A percentile compares a stretch with the other conserved stretches of the same genome.
Conservation (phyloP, 2,888 invertebrate species). For the Epirrhoe tristata region DNA sequence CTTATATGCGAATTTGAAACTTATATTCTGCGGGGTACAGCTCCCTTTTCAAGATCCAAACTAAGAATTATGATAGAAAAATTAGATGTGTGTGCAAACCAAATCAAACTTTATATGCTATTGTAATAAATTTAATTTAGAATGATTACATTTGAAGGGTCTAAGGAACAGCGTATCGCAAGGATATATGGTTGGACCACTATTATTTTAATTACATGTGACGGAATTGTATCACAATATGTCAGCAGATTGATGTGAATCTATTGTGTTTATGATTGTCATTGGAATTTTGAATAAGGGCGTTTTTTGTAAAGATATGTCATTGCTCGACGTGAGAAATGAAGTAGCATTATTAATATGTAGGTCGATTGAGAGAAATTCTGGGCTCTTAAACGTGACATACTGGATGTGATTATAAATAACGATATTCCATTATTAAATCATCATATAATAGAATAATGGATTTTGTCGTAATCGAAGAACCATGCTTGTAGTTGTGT, state of each 20-base stretch:
- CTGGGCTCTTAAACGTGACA: not conserved
- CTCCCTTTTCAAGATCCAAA: not conserved
- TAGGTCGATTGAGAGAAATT: slow-evolving; percentile 12
- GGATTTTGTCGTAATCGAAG: no score
- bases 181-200: slow-evolving; percentile 67
- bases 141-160: not conserved
- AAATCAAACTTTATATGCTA: not conserved
- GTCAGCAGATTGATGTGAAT: slow-evolving; percentile 65
- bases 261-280: slow-evolving; percentile 46
- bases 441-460: not conserved
- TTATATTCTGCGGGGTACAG: not conserved
- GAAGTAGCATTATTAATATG: slow-evolving; percentile 29
- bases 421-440: not conserved
- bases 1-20: not conserved
- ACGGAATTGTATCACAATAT: slow-evolving; percentile 79
- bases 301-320: slow-evolving; percentile 38
- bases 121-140: slow-evolving; percentile 11
- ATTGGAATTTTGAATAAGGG: slow-evolving; percentile 40
- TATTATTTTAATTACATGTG: slow-evolving; percentile 76
- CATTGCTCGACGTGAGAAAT: slow-evolving; percentile 41
- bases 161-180: slow-evolving; percentile 62
- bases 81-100: not conserved
- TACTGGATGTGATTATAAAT: not conserved
- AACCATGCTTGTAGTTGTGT: no score
- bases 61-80: not conserved